These are phyloP conservation scores for Eudyptes chrysolophus DNA, from an alignment of 2,113 vertebrate species.

Conservation along the genomic window DNA sequence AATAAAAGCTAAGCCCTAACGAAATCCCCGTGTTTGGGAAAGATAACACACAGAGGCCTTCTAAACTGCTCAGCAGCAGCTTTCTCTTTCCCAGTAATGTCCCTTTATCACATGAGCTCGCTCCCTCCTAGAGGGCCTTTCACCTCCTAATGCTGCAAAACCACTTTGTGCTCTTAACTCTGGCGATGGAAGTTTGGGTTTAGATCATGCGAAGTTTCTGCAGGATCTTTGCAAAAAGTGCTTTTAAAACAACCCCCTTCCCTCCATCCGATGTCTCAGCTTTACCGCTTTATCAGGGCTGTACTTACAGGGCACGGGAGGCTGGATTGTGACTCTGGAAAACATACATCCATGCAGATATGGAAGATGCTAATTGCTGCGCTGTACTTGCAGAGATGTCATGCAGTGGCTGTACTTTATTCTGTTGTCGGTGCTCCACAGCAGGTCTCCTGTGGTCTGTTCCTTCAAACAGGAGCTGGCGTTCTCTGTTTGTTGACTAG, in stretches of 20 bases:
- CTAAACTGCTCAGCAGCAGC: not conserved
- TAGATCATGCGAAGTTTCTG: accelerated
- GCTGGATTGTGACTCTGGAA: not conserved
- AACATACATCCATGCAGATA: not conserved
- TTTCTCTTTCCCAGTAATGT: not conserved
- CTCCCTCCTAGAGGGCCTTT: not conserved
- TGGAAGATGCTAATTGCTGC: not conserved
- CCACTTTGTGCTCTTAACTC: constrained; percentile 38
- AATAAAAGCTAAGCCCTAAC: constrained; percentile 27
- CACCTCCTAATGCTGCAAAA: constrained; percentile 26
- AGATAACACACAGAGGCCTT: constrained; percentile 35
- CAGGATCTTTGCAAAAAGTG: not conserved
- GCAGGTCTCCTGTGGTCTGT: not conserved
- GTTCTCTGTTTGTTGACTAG: not conserved
- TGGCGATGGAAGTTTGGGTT: not conserved
- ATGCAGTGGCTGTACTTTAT: not conserved
- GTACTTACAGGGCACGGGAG: not conserved
- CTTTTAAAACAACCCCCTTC: not conserved
- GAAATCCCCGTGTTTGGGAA: constrained; percentile 9
- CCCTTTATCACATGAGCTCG: not conserved
- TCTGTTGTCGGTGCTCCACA: not conserved
- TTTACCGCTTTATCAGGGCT: not conserved
- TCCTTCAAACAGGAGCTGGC: not conserved
- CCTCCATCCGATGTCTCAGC: not conserved
- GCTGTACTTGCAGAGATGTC: not conserved